Base-by-base conservation (phyloP, 92 coral and sea anemone species). In the Palythoa grandiflora region DNA sequence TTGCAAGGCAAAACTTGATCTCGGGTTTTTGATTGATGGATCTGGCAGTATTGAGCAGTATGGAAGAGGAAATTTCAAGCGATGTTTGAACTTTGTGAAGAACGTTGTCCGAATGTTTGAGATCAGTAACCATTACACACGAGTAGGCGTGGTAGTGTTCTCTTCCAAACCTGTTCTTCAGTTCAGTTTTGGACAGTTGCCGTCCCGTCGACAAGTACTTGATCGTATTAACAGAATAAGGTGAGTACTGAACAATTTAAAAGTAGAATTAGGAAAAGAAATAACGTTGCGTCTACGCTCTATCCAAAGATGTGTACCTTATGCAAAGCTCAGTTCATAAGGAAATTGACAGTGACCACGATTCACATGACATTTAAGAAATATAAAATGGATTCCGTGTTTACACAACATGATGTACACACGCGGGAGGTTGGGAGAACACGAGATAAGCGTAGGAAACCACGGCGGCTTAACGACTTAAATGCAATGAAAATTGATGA, bases 1-100 rank as follows among this genome's bases (percentile, higher is more conserved):
- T 6, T 44, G 48, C 48, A 44, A 44, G 48, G 48, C 84, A 10
- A 79, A 8, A 79, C 53, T 78, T 39, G 84, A 78, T 79, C 71
- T 79, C 36, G 84, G 83, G 60, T 78, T 78, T 48, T 38, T 78
- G 83, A 78, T 78, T 12, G 83, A 78, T 12, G 83, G 83, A 78
- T 78, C 83, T 10, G 83, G 68, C 1, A 78, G 83, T n/a, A 78
- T 78, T 19, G 83, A 78, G 53, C 20, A 20, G 38, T 78, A 78
- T 38, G 83, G 83, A 19, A 35, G 47, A 78, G 83, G 83, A 36
- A 78, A 78, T 47, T 78, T 78, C 38, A 55, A 68, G 28, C 83
- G 83, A 13, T 78, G 83, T 55, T 38, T 78, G 13, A 78, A 78
- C 48, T 78, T 78, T 78, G 83, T 78, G 52, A 78, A 54, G 83